Percentiles rank a stretch among this genome's conserved stretches.
Conservation (phyloP, 2,797 vertebrate genomes). For the Cichlasoma orientale region DNA sequence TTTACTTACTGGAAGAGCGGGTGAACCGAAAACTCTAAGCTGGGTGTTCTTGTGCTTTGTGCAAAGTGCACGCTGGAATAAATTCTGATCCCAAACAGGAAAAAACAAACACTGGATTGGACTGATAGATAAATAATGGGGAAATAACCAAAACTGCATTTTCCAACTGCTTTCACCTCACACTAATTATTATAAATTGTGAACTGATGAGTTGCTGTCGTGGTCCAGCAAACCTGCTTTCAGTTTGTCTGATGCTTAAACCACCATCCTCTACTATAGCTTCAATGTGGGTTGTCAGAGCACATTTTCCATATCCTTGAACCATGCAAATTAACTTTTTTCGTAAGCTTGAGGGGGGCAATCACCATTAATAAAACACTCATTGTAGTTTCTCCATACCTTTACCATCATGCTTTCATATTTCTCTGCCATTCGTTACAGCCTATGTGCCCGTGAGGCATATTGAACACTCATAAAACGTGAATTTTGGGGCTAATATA, state of each 20-base stretch:
- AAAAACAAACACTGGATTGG: neutral
- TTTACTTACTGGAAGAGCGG: neutral
- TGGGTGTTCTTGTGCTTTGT: neutral
- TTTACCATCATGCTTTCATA: conserved; percentile 67
- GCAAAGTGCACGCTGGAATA: neutral
- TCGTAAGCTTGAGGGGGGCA: conserved; percentile 47
- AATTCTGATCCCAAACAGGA: neutral
- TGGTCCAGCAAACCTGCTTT: conserved; percentile 19
- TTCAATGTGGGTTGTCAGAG: conserved; percentile 58
- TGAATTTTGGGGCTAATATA: conserved; percentile 69
- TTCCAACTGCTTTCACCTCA: neutral
- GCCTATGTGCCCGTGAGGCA: conserved; percentile 32
- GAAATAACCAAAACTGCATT: neutral
- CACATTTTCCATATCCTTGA: conserved; percentile 61
- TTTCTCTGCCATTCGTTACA: conserved; percentile 74
- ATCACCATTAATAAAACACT: conserved; percentile 58
- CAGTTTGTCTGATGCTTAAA: conserved; percentile 28
- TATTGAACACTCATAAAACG: conserved; percentile 51
- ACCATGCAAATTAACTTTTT: conserved; percentile 71
- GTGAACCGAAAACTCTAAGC: neutral
- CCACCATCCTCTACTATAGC: conserved; percentile 12
- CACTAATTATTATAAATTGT: neutral
- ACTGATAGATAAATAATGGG: neutral
- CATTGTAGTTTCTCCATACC: conserved; percentile 67
- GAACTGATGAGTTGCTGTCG: neutral